Conservation (phyloP, 2,888 invertebrate genomes). For the Harpalus rufipes region DNA sequence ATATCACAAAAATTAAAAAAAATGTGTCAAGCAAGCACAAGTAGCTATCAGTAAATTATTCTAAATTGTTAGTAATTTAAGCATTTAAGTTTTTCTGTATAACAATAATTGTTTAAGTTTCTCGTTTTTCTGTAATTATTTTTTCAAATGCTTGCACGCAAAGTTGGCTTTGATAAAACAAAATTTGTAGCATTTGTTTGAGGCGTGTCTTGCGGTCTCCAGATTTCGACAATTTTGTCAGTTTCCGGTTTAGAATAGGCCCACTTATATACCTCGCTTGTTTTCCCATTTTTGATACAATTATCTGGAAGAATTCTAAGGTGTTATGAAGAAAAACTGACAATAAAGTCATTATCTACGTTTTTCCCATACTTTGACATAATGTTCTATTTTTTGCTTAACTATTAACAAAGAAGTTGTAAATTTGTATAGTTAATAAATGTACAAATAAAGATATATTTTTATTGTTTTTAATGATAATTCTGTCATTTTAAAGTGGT, state of each 20-base stretch:
- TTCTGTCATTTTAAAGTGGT: conserved; percentile 25
- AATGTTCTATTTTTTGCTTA: conserved; percentile 15
- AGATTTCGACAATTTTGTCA: conserved; percentile 48
- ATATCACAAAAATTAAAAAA: background rate
- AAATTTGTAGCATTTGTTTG: conserved; percentile 32
- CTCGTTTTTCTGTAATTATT: conserved; percentile 36
- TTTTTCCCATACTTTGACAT: conserved; percentile 26
- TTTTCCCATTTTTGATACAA: conserved; percentile 31
- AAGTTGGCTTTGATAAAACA: conserved; percentile 23
- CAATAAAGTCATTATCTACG: conserved; percentile 13
- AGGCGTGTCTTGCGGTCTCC: conserved; percentile 31
- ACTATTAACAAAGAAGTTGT: conserved; percentile 31
- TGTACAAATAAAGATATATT: conserved; percentile 37
- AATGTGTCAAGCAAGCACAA: conserved; percentile 13
- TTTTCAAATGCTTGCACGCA: conserved; percentile 30
- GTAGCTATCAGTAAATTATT: conserved; percentile 10
- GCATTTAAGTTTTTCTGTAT: conserved; percentile 31
- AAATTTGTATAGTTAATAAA: conserved; percentile 34
- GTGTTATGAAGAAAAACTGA: background rate
- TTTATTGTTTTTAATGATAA: conserved; percentile 36
- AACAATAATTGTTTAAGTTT: conserved; percentile 23
- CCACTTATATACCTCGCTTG: conserved; percentile 29
- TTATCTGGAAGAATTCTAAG: conserved; percentile 1
- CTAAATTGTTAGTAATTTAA: conserved; percentile 26
- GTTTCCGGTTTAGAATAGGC: conserved; percentile 38